Percentiles rank a stretch among this genome's conserved stretches.
These are phyloP conservation scores for Melanotaenia maccullochi DNA, from an alignment of 2,797 vertebrate species.

Conservation along the genomic window DNA sequence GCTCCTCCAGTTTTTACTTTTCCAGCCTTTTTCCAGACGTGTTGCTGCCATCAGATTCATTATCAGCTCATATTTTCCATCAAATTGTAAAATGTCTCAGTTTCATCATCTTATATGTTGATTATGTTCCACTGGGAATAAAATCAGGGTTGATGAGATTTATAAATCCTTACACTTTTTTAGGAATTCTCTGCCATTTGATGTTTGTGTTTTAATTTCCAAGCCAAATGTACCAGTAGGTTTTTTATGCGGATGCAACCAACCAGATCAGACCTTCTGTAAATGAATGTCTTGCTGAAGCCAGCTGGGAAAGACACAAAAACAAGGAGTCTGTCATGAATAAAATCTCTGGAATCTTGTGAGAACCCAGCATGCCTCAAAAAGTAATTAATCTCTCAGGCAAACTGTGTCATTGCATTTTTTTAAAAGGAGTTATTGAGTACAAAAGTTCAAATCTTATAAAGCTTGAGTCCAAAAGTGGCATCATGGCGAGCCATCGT, in stretches of 20 bases:
- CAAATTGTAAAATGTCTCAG: too few relatives aligned
- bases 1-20: too few relatives aligned
- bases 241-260: too few relatives aligned
- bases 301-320: neutral
- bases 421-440: conserved; percentile 7
- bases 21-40: too few relatives aligned
- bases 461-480: neutral
- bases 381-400: neutral
- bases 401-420: conserved; percentile 13
- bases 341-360: neutral
- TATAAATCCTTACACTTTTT: neutral
- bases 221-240: neutral
- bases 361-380: neutral
- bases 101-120: too few relatives aligned
- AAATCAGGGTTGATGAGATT: too few relatives aligned
- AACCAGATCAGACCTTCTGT: neutral
- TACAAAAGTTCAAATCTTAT: conserved; percentile 5
- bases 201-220: conserved; percentile 4
- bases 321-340: neutral
- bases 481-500: neutral
- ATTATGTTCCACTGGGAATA: too few relatives aligned
- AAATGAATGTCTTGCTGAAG: neutral
- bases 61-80: too few relatives aligned
- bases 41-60: too few relatives aligned
- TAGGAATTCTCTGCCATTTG: neutral